Conservation (phyloP, 2,797 vertebrate genomes). For the Coilia nasus region DNA sequence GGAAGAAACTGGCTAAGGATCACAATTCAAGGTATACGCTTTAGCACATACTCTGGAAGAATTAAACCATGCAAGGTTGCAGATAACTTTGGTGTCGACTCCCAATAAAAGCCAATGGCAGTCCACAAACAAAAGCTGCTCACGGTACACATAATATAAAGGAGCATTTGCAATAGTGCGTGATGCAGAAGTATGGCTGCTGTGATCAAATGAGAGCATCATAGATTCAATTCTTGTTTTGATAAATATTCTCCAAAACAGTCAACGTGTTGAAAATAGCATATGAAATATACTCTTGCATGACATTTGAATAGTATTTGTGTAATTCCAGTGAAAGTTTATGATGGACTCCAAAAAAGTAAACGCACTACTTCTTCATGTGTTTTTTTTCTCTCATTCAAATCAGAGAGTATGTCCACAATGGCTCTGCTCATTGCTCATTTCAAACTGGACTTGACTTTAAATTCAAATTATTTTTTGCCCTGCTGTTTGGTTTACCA, state of each 20-base stretch:
- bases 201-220: constrained; percentile 6
- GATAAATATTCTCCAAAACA: neutral
- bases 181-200: constrained; percentile 11
- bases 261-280: neutral
- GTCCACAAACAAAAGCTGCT: constrained; percentile 60
- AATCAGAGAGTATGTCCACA: neutral
- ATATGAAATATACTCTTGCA: constrained; percentile 3
- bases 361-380: neutral
- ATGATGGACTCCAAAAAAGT: neutral
- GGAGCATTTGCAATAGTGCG: constrained; percentile 42
- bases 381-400: neutral
- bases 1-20: constrained; percentile 63
- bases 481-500: neutral
- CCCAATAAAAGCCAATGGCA: constrained; percentile 54
- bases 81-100: constrained; percentile 70
- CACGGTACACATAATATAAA: constrained; percentile 49
- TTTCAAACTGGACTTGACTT: neutral
- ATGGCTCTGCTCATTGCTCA: neutral
- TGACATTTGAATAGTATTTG: neutral
- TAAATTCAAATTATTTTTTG: neutral
- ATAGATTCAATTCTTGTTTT: neutral
- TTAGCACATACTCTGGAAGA: constrained; percentile 62
- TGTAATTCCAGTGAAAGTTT: neutral
- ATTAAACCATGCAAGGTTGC: constrained; percentile 76
- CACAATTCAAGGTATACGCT: constrained; percentile 60